Conservation (phyloP, 2,797 vertebrate species). For the Sebastes hubbsi region DNA sequence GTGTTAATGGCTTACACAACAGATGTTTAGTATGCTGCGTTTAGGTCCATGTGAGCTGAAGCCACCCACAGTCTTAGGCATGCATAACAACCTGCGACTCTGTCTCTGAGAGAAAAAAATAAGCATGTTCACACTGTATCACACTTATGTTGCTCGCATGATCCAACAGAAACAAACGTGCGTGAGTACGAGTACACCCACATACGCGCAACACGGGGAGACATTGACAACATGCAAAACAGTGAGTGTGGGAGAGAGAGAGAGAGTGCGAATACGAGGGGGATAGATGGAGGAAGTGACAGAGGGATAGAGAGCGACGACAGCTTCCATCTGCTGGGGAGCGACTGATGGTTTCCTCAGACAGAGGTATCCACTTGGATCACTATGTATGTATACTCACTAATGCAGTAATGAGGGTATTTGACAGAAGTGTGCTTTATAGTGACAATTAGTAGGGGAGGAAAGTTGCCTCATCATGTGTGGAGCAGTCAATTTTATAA, state of each 20-base stretch:
- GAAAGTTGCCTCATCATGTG: conserved; percentile 56
- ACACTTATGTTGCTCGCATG: conserved; percentile 3
- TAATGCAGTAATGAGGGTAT: conserved; percentile 70
- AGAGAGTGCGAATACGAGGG: conserved; percentile 27
- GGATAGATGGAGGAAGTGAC: conserved; percentile 47
- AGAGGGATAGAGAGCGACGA: conserved; percentile 42
- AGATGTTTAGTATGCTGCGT: conserved; percentile 71
- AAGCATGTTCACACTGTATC: conserved; percentile 18
- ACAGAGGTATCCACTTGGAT: conserved; percentile 61
- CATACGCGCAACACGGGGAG: conserved; percentile 16
- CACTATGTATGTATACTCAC: conserved; percentile 42
- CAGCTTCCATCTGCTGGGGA: conserved; percentile 69
- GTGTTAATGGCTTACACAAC: conserved; percentile 76
- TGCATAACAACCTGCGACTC: conserved; percentile 66
- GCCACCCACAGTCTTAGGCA: conserved; percentile 58
- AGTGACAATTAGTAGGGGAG: conserved; percentile 59
- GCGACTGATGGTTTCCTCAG: conserved; percentile 42
- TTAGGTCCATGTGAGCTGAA: conserved; percentile 56
- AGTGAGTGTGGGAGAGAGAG: conserved; percentile 21
- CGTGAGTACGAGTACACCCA: not conserved
- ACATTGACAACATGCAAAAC: conserved; percentile 46
- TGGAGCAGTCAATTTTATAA: conserved; percentile 49
- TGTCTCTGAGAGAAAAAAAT: conserved; percentile 46
- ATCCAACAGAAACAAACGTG: conserved; percentile 3
- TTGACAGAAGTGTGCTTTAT: conserved; percentile 63